phyloP scores from a whole-genome alignment of 2,113 vertebrate genomes.

The Piliocolobus tephrosceles region DNA sequence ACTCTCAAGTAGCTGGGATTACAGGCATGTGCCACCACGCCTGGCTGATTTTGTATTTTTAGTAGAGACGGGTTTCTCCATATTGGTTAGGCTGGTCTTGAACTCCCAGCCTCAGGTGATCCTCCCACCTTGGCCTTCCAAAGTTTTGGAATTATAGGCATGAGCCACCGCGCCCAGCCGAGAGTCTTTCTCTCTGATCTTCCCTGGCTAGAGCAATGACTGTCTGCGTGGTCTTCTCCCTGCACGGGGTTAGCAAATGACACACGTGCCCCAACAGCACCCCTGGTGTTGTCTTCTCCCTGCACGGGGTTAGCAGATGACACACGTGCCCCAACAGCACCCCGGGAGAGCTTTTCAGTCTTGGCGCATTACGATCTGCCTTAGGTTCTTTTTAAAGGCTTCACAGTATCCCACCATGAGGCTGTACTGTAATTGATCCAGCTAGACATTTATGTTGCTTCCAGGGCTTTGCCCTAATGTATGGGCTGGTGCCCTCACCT shows the following conservation, averaged over 20 bases:
- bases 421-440: background rate
- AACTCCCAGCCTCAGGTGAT: no score
- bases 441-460: background rate
- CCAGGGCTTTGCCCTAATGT: background rate
- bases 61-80: no score
- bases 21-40: no score
- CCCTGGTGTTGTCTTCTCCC: background rate
- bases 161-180: accelerated
- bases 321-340: no score
- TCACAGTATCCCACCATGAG: background rate
- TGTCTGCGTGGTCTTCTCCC: background rate
- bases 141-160: no score
- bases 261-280: no score
- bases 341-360: background rate
- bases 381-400: background rate
- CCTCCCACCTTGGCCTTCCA: no score
- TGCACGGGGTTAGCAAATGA: background rate
- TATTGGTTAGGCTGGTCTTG: no score
- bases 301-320: background rate
- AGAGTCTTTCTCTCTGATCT: background rate
- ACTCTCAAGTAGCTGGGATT: no score
- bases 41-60: no score
- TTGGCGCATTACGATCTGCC: background rate
- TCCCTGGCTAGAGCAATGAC: background rate
- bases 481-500: background rate